Base-by-base conservation (phyloP, 2,113 vertebrate genomes). In the Triplophysa rosa region DNA sequence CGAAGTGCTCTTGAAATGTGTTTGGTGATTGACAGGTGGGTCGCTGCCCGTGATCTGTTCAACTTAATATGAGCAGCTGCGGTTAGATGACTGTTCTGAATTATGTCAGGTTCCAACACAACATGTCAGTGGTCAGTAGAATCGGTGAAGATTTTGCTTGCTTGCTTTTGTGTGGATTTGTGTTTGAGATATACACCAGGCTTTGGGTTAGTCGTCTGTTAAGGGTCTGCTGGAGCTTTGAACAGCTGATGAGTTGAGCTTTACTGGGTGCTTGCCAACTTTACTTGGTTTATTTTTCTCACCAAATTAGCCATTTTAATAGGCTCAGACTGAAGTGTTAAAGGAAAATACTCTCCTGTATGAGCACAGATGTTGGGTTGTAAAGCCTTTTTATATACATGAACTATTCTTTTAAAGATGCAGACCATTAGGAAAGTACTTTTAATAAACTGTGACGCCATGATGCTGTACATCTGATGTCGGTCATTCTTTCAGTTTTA, bases 11-110 rank as follows among this genome's bases (percentile, higher is more conserved):
- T 67, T 16, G 12, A 14, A 67, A 3, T 47, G 21, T 47, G 8
- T 67, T 23, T 47, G 21, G 21, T 67, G 66, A 67, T 47, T 67
- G 40, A 67, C 65, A 3, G 65, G n/a, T 45, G 65, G 16, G 49
- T 54, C 14, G 13, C 4, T 49, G 47, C 11, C 47, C 47, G 33
- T 37, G 33, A 37, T 45, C 42, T 45, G 10, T 45, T 12, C 42
- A 12, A 45, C 11, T 45, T 45, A 45, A 45, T 45, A 54, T 6
- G 49, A 17, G 6, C 49, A 16, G 4, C 49, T 17, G 49, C 14
- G 3, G 49, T 54, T 54, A 54, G 5, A 17, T 54, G 49, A 16
- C 49, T 54, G 14, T 52, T 16, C 49, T 17, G 13, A 54, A 17
- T 54, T 54, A 54, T 14, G 14, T 54, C 49, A 54, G 49, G 14